Percentiles rank a stretch among this genome's conserved stretches.
Conservation (phyloP, 2,113 vertebrate species). For the Casuarius casuarius region DNA sequence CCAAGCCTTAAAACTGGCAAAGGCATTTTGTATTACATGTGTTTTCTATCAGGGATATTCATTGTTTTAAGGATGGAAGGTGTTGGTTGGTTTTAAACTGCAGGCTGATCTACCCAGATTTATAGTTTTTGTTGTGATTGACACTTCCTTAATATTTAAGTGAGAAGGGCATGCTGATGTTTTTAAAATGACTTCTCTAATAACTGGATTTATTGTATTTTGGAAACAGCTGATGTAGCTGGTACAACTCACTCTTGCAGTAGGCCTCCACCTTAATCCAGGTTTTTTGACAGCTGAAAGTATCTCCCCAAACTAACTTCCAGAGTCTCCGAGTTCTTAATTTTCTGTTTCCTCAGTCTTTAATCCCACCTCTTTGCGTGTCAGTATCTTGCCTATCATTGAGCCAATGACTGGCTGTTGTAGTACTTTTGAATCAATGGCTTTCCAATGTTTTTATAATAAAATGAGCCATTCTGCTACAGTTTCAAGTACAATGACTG, state of each 20-base stretch:
- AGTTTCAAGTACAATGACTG: background rate
- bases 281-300: background rate
- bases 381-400: background rate
- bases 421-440: background rate
- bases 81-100: background rate
- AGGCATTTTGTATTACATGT: background rate
- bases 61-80: background rate
- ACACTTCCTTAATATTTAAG: background rate
- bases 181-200: background rate
- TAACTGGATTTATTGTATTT: background rate
- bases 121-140: background rate
- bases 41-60: background rate
- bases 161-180: background rate
- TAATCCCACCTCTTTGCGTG: accelerated
- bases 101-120: background rate
- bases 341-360: background rate
- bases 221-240: background rate
- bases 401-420: background rate
- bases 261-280: background rate
- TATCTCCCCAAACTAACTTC: background rate
- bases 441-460: background rate
- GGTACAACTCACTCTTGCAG: background rate
- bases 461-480: background rate
- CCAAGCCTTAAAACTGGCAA: background rate
- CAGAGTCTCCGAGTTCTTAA: background rate